A percentile compares a stretch with the other conserved stretches of the same genome.
Evolutionary conservation across 2,797 vertebrate species (phyloP).

Genomic region (Forpus xanthops): DNA sequence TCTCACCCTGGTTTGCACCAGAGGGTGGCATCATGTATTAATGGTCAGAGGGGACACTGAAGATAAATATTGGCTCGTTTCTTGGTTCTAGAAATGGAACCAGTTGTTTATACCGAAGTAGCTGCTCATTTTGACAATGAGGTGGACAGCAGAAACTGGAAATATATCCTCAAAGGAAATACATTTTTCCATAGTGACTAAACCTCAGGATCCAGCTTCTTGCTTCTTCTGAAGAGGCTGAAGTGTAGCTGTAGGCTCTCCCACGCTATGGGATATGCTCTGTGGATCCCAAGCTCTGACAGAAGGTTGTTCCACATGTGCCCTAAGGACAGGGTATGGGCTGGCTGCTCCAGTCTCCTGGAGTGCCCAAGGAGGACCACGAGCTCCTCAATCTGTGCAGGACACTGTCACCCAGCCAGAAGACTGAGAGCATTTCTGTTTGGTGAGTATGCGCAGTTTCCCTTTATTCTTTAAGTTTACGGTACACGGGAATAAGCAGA

Average conservation of each 20-base stretch:
- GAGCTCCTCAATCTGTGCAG: not conserved
- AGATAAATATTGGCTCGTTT: not conserved
- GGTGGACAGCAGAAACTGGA: not conserved
- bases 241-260: not conserved
- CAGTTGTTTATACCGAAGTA: not conserved
- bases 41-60: not conserved
- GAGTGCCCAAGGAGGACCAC: not conserved
- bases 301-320: fast-evolving
- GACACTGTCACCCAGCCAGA: not conserved
- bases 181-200: not conserved
- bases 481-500: not conserved
- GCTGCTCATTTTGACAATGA: not conserved
- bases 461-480: not conserved
- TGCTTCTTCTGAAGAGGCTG: not conserved
- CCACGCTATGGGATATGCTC: fast-evolving
- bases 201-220: not conserved
- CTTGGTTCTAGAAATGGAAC: not conserved
- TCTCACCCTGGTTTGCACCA: not conserved
- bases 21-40: not conserved
- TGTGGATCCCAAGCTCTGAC: not conserved
- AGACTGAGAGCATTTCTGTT: not conserved
- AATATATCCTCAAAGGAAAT: not conserved
- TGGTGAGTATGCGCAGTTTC: not conserved
- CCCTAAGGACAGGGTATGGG: not conserved
- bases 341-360: not conserved